Evolutionary conservation across 2,888 invertebrate species (phyloP).

Genomic region (Macrophya annulata): DNA sequence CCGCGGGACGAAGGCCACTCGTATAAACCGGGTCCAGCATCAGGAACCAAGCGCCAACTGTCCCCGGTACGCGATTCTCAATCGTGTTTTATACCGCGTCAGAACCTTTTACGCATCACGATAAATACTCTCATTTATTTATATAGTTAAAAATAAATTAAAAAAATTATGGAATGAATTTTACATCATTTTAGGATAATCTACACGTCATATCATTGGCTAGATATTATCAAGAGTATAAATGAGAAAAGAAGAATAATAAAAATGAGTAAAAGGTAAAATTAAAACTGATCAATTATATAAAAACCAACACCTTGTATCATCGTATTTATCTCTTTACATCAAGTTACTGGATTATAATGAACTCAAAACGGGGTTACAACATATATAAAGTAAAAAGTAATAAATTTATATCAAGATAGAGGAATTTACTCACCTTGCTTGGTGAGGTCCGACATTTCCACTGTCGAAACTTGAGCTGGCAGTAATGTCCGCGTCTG

Average conservation of each 20-base stretch:
- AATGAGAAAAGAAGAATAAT: slow-evolving; percentile 58
- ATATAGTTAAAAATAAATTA: background rate
- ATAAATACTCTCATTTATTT: too few relatives aligned
- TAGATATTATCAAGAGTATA: background rate
- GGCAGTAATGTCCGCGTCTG: slow-evolving; percentile 84
- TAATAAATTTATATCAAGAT: background rate
- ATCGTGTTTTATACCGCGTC: background rate
- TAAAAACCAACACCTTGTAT: slow-evolving; percentile 41
- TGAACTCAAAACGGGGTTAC: background rate
- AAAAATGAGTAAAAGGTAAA: slow-evolving; percentile 25
- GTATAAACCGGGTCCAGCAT: slow-evolving; percentile 47
- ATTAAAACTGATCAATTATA: background rate
- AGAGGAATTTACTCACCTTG: slow-evolving; percentile 80
- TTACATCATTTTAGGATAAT: too few relatives aligned
- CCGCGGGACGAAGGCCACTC: slow-evolving; percentile 51
- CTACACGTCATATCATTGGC: background rate
- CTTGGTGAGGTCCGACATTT: slow-evolving; percentile 85
- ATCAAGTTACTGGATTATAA: background rate
- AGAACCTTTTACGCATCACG: too few relatives aligned
- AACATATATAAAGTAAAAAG: background rate
- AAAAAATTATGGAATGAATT: background rate
- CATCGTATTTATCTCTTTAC: background rate
- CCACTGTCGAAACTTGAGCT: slow-evolving; percentile 85
- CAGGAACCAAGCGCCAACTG: slow-evolving; percentile 19
- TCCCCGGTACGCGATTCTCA: background rate